Evolutionary conservation across 2,888 invertebrate genomes (phyloP).

Genomic region (Melanophora roralis): DNA sequence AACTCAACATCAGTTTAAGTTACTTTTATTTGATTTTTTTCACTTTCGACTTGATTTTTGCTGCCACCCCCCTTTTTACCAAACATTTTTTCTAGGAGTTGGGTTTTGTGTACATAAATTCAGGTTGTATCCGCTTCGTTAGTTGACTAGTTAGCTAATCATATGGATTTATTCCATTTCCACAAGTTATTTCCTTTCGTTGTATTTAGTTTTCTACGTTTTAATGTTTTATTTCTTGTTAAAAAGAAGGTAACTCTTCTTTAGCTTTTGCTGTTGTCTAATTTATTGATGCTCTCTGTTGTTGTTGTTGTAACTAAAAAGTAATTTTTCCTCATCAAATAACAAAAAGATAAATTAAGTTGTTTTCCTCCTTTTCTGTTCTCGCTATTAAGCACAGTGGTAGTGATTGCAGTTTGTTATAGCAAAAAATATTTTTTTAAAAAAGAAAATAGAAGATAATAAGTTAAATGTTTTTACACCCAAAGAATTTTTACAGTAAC

Average conservation of each 20-base stretch:
- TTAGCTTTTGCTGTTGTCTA: background rate
- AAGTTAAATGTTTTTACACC: no score
- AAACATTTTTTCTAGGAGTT: no score
- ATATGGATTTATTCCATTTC: constrained; percentile 38
- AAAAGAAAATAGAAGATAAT: no score
- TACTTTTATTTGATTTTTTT: background rate
- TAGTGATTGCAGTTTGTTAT: no score
- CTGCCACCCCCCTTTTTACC: no score
- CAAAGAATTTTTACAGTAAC: no score
- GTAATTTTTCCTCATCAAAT: constrained; percentile 58
- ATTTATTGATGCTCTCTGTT: constrained; percentile 5
- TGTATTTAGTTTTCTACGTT: constrained; percentile 4
- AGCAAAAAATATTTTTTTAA: no score
- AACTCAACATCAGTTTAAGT: constrained; percentile 37
- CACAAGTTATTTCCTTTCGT: constrained; percentile 18
- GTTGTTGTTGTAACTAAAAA: constrained; percentile 37
- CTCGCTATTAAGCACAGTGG: background rate
- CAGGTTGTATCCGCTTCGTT: constrained; percentile 48
- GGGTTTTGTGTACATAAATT: no score
- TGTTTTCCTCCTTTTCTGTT: background rate
- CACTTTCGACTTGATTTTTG: background rate
- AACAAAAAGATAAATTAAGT: constrained; percentile 41
- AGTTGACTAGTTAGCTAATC: constrained; percentile 45
- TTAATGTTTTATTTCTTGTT: background rate
- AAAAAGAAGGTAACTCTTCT: background rate